These are phyloP conservation scores for Temnothorax unifasciatus DNA, from an alignment of 2,888 invertebrate species.

Conservation along the genomic window DNA sequence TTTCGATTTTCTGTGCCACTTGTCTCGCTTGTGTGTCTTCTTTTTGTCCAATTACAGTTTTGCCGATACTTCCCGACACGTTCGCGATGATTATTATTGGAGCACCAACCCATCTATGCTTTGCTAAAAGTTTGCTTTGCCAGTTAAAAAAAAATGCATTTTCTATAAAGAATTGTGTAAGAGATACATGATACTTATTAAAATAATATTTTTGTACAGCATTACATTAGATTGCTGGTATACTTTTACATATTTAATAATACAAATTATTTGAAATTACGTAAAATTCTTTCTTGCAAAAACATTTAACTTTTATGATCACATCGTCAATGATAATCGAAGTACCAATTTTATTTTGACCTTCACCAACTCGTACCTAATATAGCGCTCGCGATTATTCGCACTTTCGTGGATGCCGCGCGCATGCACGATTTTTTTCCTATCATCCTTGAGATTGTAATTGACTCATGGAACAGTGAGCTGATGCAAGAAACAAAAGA, in stretches of 20 bases:
- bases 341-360: slow-evolving; percentile 16
- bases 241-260: neutral
- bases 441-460: slow-evolving; percentile 45
- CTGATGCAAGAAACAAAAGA: slow-evolving; percentile 56
- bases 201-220: neutral
- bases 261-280: neutral
- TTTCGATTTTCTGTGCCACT: slow-evolving; percentile 51
- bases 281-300: neutral
- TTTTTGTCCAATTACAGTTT: slow-evolving; percentile 60
- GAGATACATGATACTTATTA: neutral
- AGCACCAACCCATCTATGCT: slow-evolving; percentile 40
- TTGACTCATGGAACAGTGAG: slow-evolving; percentile 55
- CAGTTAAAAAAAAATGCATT: neutral
- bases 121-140: slow-evolving; percentile 25
- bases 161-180: neutral
- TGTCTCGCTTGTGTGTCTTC: slow-evolving; percentile 34
- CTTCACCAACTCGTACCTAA: slow-evolving; percentile 3
- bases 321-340: neutral
- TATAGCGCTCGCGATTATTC: slow-evolving; percentile 25
- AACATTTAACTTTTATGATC: neutral
- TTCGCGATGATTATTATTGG: slow-evolving; percentile 56
- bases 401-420: slow-evolving; percentile 40
- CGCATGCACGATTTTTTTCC: slow-evolving; percentile 39
- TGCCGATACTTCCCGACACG: slow-evolving; percentile 45
- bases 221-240: neutral